Evolutionary conservation across 1,140 invertebrate species (phyloP), one percentile per base, ranked within the genome.

Genomic region (Polypedilum vanderplanki): DNA sequence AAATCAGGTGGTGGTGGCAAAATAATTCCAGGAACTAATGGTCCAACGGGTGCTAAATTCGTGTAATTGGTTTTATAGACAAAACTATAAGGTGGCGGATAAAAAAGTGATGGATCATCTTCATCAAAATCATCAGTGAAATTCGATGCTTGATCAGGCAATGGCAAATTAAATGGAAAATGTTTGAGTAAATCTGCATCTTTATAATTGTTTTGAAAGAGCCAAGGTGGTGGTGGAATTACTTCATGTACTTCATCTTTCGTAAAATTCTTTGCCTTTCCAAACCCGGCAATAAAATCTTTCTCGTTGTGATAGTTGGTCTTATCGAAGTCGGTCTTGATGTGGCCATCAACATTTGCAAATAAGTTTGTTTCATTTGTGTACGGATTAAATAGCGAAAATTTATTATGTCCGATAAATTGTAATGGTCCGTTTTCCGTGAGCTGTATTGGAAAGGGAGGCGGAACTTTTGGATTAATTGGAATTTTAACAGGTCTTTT

Each of bases 31-130:
- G 93, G 93, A 4, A 94, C 93, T 70, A 95, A 81, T 0, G 93
- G 93, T 74, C 93, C 93, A 0, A 93, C 90, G 15, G 92, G 90
- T 46, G 94, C 91, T 18, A 84, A 84, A 40, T 89, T 91, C 0
- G 89, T 86, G 81, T 94, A 93, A 79, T 93, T 91, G 78, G 87
- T 88, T 76, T 86, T 86, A 82, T 93, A 95, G 76, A 90, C 89
- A 83, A 94, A 95, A 83, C 92, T 93, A 83, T 95, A 94, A 1
- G 92, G 91, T 78, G 93, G 92, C 76, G 93, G 93, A 86, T 95
- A 94, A 79, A 94, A 95, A 17, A 95, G 89, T 74, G 93, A 93
- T 79, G 93, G 93, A 84, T 95, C 93, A 81, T 93, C 92, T 82
- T 93, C 91, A 84, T 94, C 93, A 80, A 91, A 89, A 73, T 90